phyloP scores from a whole-genome alignment of 2,113 vertebrate genomes.

The Coryphaenoides rupestris region DNA sequence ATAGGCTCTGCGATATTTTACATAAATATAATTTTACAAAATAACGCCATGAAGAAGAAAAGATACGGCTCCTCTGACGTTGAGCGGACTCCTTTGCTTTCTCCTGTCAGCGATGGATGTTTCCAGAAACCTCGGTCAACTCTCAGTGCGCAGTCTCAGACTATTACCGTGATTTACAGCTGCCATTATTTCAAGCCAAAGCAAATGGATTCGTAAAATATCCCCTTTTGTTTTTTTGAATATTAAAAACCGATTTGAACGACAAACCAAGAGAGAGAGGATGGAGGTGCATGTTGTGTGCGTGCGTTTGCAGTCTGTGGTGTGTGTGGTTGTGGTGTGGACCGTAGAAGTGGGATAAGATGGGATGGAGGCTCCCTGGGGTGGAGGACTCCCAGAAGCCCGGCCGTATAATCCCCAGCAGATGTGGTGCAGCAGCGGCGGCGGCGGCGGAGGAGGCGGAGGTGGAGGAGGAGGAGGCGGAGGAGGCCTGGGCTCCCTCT shows the following conservation, averaged over 20 bases:
- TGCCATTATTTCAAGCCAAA: constrained; percentile 50
- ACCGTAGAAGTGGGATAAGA: constrained; percentile 33
- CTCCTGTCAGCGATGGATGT: constrained; percentile 22
- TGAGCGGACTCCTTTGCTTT: background rate
- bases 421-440: constrained; percentile 45
- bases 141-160: constrained; percentile 36
- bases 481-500: too few relatives aligned
- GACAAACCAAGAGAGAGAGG: constrained; percentile 56
- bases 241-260: constrained; percentile 62
- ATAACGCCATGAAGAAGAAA: constrained; percentile 11
- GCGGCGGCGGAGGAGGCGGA: too few relatives aligned
- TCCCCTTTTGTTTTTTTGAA: constrained; percentile 57
- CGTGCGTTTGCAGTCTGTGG: too few relatives aligned
- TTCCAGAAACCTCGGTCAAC: constrained; percentile 35
- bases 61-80: constrained; percentile 33
- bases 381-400: constrained; percentile 52
- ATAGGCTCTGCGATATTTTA: background rate
- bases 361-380: constrained; percentile 47
- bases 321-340: too few relatives aligned
- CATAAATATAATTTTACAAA: constrained; percentile 11
- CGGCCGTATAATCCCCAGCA: constrained; percentile 57
- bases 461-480: too few relatives aligned
- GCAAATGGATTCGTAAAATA: constrained; percentile 56
- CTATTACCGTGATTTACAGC: constrained; percentile 57
- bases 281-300: constrained; percentile 13